Conservation (phyloP, 2,797 vertebrate genomes). For the Pantherophis alleghaniensis region DNA sequence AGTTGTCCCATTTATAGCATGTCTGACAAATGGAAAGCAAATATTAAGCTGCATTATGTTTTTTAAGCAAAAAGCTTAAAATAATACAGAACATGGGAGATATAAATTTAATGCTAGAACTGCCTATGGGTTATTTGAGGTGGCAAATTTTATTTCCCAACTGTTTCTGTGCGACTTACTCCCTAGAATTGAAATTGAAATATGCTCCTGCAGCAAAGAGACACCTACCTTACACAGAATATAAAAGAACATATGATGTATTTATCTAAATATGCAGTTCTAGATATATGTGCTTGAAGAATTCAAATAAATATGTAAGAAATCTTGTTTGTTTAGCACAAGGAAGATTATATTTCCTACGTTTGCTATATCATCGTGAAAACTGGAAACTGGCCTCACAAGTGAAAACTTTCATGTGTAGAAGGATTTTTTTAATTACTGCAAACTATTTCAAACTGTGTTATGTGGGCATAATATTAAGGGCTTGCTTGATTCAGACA, state of each 20-base stretch:
- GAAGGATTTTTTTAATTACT: neutral
- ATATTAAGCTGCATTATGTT: no score
- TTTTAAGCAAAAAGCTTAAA: no score
- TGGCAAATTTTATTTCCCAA: neutral
- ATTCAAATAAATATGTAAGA: neutral
- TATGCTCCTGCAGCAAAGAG: neutral
- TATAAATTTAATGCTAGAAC: no score
- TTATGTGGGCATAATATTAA: conserved; percentile 14
- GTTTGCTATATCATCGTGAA: neutral
- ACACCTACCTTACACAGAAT: neutral
- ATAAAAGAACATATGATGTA: neutral
- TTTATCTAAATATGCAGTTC: neutral
- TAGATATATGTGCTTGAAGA: neutral
- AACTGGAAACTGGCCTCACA: neutral
- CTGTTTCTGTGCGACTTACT: neutral
- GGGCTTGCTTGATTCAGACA: conserved; percentile 13
- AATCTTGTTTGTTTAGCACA: neutral
- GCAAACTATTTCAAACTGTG: neutral
- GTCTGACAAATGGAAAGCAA: no score
- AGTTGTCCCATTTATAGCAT: no score
- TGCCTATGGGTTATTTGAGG: neutral
- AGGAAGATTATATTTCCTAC: neutral
- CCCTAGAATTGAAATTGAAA: neutral
- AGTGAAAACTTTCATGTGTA: neutral
- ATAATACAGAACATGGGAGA: no score